phyloP scores from a whole-genome alignment of 1,140 invertebrate genomes.

The Bilobella aurantiaca region DNA sequence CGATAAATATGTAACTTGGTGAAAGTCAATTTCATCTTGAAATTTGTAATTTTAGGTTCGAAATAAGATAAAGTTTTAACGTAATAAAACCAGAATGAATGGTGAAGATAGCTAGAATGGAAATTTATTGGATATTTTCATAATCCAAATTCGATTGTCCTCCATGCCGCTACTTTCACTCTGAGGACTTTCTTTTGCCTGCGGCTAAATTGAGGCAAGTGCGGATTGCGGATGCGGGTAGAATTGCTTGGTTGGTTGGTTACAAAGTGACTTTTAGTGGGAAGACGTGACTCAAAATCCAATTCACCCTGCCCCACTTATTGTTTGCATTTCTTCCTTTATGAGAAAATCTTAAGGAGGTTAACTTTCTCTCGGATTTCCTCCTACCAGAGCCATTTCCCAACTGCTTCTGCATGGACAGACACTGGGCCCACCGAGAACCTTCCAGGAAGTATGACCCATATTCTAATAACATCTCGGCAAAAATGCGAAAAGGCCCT shows the following conservation, averaged over 20 bases:
- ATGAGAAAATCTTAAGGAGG: too few species aligned
- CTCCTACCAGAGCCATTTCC: neutral
- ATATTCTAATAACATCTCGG: neutral
- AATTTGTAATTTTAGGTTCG: too few species aligned
- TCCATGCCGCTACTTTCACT: neutral
- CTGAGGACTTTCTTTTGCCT: neutral
- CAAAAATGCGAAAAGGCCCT: neutral
- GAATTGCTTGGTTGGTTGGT: neutral
- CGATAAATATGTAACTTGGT: too few species aligned
- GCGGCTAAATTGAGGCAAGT: neutral
- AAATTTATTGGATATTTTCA: too few species aligned
- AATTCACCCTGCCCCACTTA: neutral
- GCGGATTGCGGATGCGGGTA: neutral
- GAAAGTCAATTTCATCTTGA: too few species aligned
- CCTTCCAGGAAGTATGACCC: neutral
- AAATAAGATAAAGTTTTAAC: too few species aligned
- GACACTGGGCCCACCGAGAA: neutral
- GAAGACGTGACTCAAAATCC: slow-evolving; percentile 9
- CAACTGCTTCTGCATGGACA: neutral
- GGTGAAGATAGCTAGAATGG: too few species aligned
- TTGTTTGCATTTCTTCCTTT: neutral
- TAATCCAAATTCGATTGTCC: too few species aligned
- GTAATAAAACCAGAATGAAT: too few species aligned
- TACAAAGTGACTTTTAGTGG: slow-evolving; percentile 7
- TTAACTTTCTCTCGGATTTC: too few species aligned